These are phyloP conservation scores for Struthio camelus DNA, from an alignment of 2,113 vertebrate genomes.

Conservation along the genomic window DNA sequence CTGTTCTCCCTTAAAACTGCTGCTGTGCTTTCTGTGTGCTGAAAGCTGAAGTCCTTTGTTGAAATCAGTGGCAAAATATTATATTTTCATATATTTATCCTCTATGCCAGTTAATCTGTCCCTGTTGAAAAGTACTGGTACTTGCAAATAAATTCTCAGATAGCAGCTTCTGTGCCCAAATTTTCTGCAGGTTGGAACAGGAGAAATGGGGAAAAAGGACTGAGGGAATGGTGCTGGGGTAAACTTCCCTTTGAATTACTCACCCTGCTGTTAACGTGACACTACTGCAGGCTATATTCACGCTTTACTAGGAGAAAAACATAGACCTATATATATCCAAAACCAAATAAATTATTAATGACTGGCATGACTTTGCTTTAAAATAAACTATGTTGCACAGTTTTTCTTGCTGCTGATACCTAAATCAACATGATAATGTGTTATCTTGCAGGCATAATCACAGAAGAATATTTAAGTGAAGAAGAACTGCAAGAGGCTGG, in stretches of 20 bases:
- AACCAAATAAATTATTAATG: background rate
- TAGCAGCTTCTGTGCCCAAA: no score
- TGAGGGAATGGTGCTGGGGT: background rate
- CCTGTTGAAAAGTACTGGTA: background rate
- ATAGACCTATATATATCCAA: background rate
- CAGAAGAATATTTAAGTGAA: constrained; percentile 74
- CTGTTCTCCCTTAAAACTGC: background rate
- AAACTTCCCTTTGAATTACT: background rate
- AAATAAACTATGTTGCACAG: fast-evolving
- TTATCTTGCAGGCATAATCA: constrained; percentile 56
- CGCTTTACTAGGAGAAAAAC: background rate
- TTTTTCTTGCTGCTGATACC: background rate
- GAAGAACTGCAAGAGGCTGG: constrained; percentile 72
- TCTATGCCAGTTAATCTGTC: background rate
- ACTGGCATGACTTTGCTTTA: background rate
- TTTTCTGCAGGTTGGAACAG: no score
- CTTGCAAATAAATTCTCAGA: fast-evolving
- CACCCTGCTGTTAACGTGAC: background rate
- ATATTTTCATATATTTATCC: fast-evolving
- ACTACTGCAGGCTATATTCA: background rate
- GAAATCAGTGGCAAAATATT: background rate
- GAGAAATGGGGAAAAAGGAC: fast-evolving
- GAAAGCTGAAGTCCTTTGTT: background rate
- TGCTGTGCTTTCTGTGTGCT: background rate
- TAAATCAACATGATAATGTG: fast-evolving